Evolutionary conservation across 1,140 invertebrate genomes (phyloP), one percentile per base, ranked within the genome.

Genomic region (Scaptomyza pallida): DNA sequence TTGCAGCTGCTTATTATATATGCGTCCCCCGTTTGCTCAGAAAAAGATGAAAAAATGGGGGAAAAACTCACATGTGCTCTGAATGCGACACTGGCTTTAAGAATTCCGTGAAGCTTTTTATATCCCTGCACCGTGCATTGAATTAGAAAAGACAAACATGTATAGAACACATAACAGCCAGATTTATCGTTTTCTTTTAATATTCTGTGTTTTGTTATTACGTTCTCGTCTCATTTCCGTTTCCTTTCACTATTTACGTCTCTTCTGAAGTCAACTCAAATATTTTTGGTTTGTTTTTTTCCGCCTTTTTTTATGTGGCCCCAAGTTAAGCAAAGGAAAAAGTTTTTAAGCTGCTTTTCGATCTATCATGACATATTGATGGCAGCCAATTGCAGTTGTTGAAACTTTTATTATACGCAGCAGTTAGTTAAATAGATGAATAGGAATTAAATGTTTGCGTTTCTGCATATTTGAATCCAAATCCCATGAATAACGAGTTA

Each of bases 291-390:
- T 41, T 9, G 19, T 40, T 68, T 55, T 69, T 75, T 37, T 19
- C 15, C 3, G n/a, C 6, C n/a, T n/a, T n/a, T n/a, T n/a, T n/a
- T n/a, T n/a, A n/a, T n/a, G 26, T 5, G 52, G 37, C 41, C n/a
- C 1, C 50, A 61, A 40, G 13, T 50, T 57, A 41, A 37, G 15
- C 44, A 48, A 33, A 65, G 56, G 41, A 59, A 65, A 56, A 77
- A 82, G 48, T 69, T 82, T 80, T 61, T 62, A 82, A 81, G 78
- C 57, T 59, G 78, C 63, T 74, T 77, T 76, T 37, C 43, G 59
- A 73, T 73, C 48, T 56, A 61, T 43, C 33, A 15, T 57, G 55
- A 63, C 63, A 60, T 54, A 77, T 77, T 73, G 64, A 57, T 63
- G 59, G 35, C 69, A 43, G 21, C 6, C 47, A 40, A 64, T 37